Percentiles rank a stretch among this genome's conserved stretches.
Evolutionary conservation across 2,888 invertebrate species (phyloP).

Genomic region (Bellardia pandia): DNA sequence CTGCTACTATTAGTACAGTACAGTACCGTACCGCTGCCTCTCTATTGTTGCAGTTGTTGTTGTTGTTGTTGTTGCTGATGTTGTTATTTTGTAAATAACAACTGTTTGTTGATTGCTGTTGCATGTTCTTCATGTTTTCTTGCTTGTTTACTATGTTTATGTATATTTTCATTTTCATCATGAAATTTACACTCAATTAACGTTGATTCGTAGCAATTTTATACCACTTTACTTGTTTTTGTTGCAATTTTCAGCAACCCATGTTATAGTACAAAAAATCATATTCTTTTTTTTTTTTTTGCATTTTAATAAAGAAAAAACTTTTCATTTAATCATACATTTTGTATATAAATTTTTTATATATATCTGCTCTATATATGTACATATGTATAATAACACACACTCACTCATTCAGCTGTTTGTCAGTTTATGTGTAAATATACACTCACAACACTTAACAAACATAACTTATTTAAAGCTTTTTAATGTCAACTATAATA

Average conservation of each 20-base stretch:
- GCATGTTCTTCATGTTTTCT: constrained; percentile 72
- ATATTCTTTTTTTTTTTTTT: constrained; percentile 1
- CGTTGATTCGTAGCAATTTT: constrained; percentile 76
- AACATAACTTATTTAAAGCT: constrained; percentile 72
- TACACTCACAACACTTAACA: constrained; percentile 57
- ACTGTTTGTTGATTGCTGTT: constrained; percentile 74
- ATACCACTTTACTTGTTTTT: constrained; percentile 32
- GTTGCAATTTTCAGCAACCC: constrained; percentile 41
- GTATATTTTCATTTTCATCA: constrained; percentile 73
- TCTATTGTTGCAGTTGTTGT: not conserved
- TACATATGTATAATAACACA: not conserved
- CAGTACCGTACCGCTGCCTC: no score
- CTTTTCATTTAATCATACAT: constrained; percentile 45
- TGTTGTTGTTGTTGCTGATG: constrained; percentile 31
- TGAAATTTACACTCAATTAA: constrained; percentile 80
- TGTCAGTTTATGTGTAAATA: not conserved
- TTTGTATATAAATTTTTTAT: constrained; percentile 36
- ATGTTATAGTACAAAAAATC: constrained; percentile 8
- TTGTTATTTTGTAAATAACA: constrained; percentile 69
- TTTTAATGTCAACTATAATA: constrained; percentile 73
- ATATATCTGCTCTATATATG: not conserved
- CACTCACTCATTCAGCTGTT: not conserved
- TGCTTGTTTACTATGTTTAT: constrained; percentile 69
- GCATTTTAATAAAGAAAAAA: not conserved
- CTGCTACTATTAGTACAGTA: not conserved